These are phyloP conservation scores for Crocallis elinguaria DNA, from an alignment of 2,888 invertebrate genomes.

Conservation along the genomic window DNA sequence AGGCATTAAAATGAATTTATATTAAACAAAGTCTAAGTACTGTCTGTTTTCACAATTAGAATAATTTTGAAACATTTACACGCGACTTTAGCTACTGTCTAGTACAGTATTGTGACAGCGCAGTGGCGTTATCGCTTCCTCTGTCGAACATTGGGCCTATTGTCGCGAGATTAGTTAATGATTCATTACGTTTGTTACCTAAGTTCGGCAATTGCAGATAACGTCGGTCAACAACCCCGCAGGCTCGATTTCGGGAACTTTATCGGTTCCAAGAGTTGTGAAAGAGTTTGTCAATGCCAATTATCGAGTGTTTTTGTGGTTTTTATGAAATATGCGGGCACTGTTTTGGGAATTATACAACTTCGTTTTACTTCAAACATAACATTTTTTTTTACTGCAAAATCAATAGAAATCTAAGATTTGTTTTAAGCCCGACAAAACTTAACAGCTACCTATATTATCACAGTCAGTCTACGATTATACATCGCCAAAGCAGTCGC, in stretches of 20 bases:
- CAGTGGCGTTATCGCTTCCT: conserved; percentile 74
- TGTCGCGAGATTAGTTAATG: conserved; percentile 71
- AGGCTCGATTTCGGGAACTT: conserved; percentile 31
- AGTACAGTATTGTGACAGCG: conserved; percentile 32
- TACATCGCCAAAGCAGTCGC: no score
- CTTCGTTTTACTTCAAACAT: no score
- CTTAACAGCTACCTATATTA: no score
- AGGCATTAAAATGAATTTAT: no score
- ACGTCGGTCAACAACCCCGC: conserved; percentile 37
- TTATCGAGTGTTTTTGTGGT: conserved; percentile 4
- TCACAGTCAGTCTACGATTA: no score
- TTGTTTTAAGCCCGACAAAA: no score
- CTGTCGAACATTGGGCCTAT: conserved; percentile 62
- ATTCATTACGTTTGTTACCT: conserved; percentile 62
- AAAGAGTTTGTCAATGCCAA: conserved; percentile 16
- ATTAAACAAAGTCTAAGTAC: no score
- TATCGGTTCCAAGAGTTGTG: conserved; percentile 16
- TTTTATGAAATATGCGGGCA: background rate
- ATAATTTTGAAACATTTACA: no score
- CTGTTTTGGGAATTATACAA: background rate
- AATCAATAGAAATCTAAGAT: no score
- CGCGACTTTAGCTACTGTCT: conserved; percentile 3
- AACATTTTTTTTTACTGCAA: no score
- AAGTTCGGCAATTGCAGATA: conserved; percentile 45
- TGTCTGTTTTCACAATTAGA: no score